phyloP scores from a whole-genome alignment of 2,888 invertebrate genomes.

The Helicoverpa assulta region DNA sequence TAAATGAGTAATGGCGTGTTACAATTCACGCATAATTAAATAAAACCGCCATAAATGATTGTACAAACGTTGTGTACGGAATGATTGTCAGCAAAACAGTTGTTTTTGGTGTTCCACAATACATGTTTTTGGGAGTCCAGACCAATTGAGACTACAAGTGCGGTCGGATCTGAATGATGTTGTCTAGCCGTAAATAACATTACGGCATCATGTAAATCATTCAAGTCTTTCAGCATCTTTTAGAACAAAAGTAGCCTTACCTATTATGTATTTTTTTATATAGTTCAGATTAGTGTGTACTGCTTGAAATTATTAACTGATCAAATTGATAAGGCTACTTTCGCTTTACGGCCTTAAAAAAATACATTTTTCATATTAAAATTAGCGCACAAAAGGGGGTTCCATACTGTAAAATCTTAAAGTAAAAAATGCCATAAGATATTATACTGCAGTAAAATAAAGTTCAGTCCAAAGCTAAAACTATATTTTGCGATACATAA shows the following conservation, averaged over 20 bases:
- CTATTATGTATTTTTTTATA: neutral
- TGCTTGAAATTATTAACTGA: neutral
- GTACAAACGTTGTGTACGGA: slow-evolving; percentile 77
- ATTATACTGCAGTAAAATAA: slow-evolving; percentile 57
- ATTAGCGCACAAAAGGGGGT: slow-evolving; percentile 38
- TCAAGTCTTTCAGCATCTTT: slow-evolving; percentile 10
- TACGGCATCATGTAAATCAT: slow-evolving; percentile 1
- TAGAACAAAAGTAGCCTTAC: slow-evolving; percentile 21
- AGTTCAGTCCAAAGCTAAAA: slow-evolving; percentile 61
- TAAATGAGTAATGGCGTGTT: slow-evolving; percentile 82
- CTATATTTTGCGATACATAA: slow-evolving; percentile 47
- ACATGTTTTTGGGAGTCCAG: slow-evolving; percentile 18
- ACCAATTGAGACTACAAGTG: slow-evolving; percentile 10
- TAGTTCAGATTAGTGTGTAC: neutral
- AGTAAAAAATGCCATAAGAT: slow-evolving; percentile 61
- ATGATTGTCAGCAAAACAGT: slow-evolving; percentile 67
- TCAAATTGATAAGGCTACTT: slow-evolving; percentile 21
- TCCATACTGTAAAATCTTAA: slow-evolving; percentile 53
- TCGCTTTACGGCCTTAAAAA: slow-evolving; percentile 16
- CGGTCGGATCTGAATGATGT: slow-evolving; percentile 15
- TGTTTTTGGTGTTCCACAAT: slow-evolving; percentile 32
- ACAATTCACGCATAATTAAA: slow-evolving; percentile 74
- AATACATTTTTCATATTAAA: slow-evolving; percentile 28
- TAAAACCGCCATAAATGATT: slow-evolving; percentile 68
- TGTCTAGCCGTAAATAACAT: neutral